Evolutionary conservation across 2,888 invertebrate species (phyloP).

Genomic region (Tillus elongatus): DNA sequence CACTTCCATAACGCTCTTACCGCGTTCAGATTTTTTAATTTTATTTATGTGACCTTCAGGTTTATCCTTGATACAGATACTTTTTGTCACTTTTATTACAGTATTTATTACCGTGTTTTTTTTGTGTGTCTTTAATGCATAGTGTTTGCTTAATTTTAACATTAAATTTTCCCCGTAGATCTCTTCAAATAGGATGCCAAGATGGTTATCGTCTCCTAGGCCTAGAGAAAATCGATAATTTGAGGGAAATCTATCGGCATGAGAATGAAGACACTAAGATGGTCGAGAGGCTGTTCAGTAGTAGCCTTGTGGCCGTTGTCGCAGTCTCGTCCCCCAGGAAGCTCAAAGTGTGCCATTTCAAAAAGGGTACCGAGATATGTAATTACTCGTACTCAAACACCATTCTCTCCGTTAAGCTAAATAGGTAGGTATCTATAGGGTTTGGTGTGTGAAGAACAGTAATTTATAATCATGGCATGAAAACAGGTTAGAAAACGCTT

Average conservation of each 20-base stretch:
- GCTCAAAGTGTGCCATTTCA: conserved; percentile 94
- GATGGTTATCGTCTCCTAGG: conserved; percentile 85
- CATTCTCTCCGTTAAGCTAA: conserved; percentile 89
- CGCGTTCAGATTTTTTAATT: too few relatives aligned
- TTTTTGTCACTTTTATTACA: too few relatives aligned
- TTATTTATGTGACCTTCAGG: too few relatives aligned
- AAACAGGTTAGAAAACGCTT: too few relatives aligned
- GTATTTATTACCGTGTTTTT: too few relatives aligned
- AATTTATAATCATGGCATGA: too few relatives aligned
- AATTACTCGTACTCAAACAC: conserved; percentile 92
- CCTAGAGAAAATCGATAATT: conserved; percentile 69
- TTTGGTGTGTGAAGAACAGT: too few relatives aligned
- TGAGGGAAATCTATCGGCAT: conserved; percentile 85
- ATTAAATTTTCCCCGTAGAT: too few relatives aligned
- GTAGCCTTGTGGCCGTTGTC: conserved; percentile 92
- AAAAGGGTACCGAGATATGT: conserved; percentile 95
- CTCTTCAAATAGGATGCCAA: conserved; percentile 86
- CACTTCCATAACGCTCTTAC: too few relatives aligned
- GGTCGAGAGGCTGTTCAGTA: conserved; percentile 93
- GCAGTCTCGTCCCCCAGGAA: conserved; percentile 82
- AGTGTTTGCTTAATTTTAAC: too few relatives aligned
- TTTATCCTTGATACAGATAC: too few relatives aligned
- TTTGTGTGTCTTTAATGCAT: too few relatives aligned
- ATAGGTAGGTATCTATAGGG: conserved; percentile 66
- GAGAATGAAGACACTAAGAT: conserved; percentile 78